Evolutionary conservation across 2,888 invertebrate genomes (phyloP), one percentile per base, ranked within the genome.

Genomic region (Troides aeacus): DNA sequence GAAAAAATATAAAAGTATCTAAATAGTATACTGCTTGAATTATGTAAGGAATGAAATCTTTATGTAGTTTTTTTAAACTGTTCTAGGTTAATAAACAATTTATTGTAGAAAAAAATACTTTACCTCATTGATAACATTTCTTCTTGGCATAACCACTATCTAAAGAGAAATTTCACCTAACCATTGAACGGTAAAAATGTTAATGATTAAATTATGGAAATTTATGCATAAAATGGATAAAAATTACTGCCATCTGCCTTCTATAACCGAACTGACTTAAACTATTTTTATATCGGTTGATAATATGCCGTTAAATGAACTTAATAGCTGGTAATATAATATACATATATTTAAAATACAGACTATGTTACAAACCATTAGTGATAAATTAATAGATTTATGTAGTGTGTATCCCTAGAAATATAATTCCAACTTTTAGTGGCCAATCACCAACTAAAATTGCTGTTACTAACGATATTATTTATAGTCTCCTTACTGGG

Each of bases 131-230:
- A 53, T n/a, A 53, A 53, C n/a, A n/a, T 53, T 53, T 53, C 53
- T 53, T 53, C 53, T 6, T n/a, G 53, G 53, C n/a, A 53, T 58
- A 58, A 58, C 23, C 58, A 68, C 23, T n/a, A 21, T 46, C 30
- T 24, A 60, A 53, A 50, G 64, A 60, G 53, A 61, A 61, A 46
- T 68, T 64, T 63, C 58, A 63, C 58, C 62, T 36, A 30, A 59
- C 18, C 59, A n/a, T 60, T 23, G 23, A 68, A 59, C 63, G 68
- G 64, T 64, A 68, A 64, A 66, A 68, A 46, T 10, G 5, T 68
- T 68, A 60, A 64, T 64, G 53, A 30, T 50, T 8, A 15, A 64
- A 64, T 68, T 64, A 56, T 68, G 68, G 39, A 64, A 64, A 68
- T 64, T 60, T 64, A 56, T 68, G 59, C 68, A 64, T 30, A 7